Evolutionary conservation across 2,888 invertebrate genomes (phyloP), one percentile per base, ranked within the genome.

Genomic region (Agrotis clavis): DNA sequence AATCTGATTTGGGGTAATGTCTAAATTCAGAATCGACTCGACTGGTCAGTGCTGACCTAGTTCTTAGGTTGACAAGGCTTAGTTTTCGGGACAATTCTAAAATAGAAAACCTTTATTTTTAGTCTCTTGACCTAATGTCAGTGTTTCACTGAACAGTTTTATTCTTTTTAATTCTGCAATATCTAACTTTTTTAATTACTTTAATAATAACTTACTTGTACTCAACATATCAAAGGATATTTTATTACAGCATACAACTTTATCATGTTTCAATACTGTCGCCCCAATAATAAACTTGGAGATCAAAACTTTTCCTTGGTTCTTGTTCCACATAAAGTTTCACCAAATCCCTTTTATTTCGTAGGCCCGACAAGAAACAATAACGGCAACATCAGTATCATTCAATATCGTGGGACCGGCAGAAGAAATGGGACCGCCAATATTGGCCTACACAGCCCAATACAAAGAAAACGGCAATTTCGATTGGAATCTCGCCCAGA

Each of bases 341-440:
- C 57, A 67, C n/a, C 1, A 41, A 57, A 60, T 69, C 48, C 45
- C 19, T 73, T 75, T 67, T 75, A 70, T 65, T 75, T 88, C 80
- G 6, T 97, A 98, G 92, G 98, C 97, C 0, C 97, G 96, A 83
- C 97, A 98, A 86, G 97, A 97, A 72, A 97, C 97, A 72, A 96
- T 98, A 47, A 98, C 98, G 0, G 99, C 99, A 0, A 99, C 99
- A 6, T 98, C 98, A 13, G 97, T 99, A 59, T 97, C 97, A 66
- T 99, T 99, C 92, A 97, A 97, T 61, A 97, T 99, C 65, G 95
- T 97, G 4, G 98, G 98, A 0, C 99, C 99, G 0, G 94, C 97
- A 3, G 97, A 97, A 84, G 97, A 98, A 80, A 97, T 97, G 71
- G 98, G 98, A 16, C 96, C 98, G 68, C 98, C 98, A 3, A 97